A percentile compares a stretch with the other conserved stretches of the same genome.
Conservation (phyloP, 2,113 vertebrate species). For the Myrmecophaga tridactyla region DNA sequence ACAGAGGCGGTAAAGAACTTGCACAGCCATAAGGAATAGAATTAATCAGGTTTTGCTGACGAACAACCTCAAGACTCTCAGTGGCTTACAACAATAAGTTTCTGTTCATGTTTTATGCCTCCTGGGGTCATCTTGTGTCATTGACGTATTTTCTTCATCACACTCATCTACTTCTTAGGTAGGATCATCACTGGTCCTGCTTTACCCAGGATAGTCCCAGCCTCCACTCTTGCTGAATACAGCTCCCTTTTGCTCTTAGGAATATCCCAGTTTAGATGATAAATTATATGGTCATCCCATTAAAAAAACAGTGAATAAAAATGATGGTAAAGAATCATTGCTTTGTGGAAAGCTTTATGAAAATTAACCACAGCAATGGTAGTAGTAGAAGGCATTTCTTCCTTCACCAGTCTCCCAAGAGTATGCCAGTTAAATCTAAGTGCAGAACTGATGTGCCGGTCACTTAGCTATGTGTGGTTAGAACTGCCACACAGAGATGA, state of each 20-base stretch:
- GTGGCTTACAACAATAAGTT: not conserved
- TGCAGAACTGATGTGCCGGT: not conserved
- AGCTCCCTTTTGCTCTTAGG: not conserved
- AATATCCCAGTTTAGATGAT: not conserved
- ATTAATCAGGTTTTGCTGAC: not conserved
- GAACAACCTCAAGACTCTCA: not conserved
- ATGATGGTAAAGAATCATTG: not conserved
- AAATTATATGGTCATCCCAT: not conserved
- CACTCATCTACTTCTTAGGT: not conserved
- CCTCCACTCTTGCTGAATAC: not conserved
- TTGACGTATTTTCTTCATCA: no score
- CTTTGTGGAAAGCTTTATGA: not conserved
- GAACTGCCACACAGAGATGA: not conserved
- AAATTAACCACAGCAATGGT: not conserved
- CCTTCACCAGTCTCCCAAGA: not conserved
- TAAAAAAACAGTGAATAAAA: not conserved
- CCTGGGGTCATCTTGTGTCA: not conserved
- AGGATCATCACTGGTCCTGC: rapidly evolving
- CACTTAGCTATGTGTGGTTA: not conserved
- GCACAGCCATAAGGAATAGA: not conserved
- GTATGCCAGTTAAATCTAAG: not conserved
- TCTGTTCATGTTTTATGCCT: not conserved
- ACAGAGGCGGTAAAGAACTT: not conserved
- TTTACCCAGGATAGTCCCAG: not conserved
- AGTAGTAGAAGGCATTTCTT: not conserved